These are phyloP conservation scores for Parasteatoda lunata DNA, from an alignment of 2,888 invertebrate genomes.

Conservation along the genomic window DNA sequence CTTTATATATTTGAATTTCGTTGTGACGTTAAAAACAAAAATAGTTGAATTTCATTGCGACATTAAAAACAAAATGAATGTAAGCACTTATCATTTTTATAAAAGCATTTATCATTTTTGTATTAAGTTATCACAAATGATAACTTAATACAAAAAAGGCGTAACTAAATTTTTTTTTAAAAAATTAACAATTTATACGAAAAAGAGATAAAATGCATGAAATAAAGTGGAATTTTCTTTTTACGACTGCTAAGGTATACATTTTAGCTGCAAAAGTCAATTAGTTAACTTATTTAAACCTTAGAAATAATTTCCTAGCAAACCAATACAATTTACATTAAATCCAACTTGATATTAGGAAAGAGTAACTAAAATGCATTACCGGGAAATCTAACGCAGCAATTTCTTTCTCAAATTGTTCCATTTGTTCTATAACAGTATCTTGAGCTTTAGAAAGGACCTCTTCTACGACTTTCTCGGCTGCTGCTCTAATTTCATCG, in stretches of 20 bases:
- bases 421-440: conserved; percentile 20
- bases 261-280: not conserved
- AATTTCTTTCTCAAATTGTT: not conserved
- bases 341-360: not conserved
- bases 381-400: conserved; percentile 35
- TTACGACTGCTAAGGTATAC: not conserved
- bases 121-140: no score
- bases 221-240: not conserved
- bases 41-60: no score
- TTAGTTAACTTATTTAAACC: not conserved
- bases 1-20: no score
- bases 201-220: not conserved
- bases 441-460: conserved; percentile 50
- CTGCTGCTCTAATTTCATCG: conserved; percentile 27
- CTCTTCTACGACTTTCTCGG: conserved; percentile 54
- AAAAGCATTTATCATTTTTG: no score
- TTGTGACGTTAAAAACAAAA: no score
- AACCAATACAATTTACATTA: not conserved
- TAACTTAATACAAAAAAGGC: no score
- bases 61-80: no score
- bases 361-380: not conserved
- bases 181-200: not conserved
- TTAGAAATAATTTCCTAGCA: no score
- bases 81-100: no score
- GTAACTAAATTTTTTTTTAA: no score